A percentile compares a stretch with the other conserved stretches of the same genome.
Evolutionary conservation across 2,113 vertebrate genomes (phyloP).

Genomic region (Erythrolamprus reginae): DNA sequence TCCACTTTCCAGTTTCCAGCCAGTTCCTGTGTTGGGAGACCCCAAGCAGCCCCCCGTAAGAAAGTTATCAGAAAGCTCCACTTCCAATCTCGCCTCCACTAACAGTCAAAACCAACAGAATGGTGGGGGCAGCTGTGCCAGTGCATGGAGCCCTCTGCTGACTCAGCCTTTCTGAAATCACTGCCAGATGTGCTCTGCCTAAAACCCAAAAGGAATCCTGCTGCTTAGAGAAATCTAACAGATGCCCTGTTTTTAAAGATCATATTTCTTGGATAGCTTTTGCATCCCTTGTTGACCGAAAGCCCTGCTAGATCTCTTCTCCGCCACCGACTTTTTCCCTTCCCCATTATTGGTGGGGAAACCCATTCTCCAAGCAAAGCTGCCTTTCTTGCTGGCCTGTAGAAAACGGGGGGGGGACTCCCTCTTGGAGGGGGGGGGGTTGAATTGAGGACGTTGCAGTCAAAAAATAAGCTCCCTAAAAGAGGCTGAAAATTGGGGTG

Average conservation of each 20-base stretch:
- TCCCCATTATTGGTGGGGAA: too few species aligned
- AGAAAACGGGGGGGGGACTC: not conserved
- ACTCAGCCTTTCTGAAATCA: not conserved
- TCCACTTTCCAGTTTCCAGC: not conserved
- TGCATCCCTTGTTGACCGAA: not conserved
- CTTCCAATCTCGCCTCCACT: not conserved
- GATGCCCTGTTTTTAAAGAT: not conserved
- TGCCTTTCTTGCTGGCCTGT: not conserved
- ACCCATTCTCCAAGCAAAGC: not conserved
- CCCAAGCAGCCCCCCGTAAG: accelerated
- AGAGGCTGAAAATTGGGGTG: too few species aligned
- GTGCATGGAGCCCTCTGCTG: accelerated
- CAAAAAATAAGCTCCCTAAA: not conserved
- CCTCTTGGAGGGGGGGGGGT: too few species aligned
- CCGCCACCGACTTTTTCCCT: not conserved
- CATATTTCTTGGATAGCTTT: not conserved
- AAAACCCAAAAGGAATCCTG: not conserved
- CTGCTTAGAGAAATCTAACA: not conserved
- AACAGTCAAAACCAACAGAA: not conserved
- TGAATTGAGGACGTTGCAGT: not conserved
- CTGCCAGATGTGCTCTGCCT: not conserved
- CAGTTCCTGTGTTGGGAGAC: accelerated
- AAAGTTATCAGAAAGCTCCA: slow-evolving; percentile 24
- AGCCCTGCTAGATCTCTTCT: not conserved
- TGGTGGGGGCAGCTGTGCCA: not conserved